phyloP scores from a whole-genome alignment of 2,888 invertebrate species.

The Oligia latruncula region DNA sequence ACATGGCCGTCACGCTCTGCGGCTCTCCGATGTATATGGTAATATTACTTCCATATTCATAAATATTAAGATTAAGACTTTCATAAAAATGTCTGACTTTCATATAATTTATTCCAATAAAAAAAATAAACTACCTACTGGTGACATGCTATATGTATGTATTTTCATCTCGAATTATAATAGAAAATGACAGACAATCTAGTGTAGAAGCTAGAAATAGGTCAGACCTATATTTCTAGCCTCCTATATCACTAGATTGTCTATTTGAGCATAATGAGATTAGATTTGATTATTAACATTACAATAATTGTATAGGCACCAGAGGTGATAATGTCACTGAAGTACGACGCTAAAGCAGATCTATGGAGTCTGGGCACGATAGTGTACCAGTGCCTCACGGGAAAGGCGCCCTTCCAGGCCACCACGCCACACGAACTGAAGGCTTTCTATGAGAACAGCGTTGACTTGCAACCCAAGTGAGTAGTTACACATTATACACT shows the following conservation, averaged over 20 bases:
- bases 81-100: conserved; percentile 3
- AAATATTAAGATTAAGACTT: conserved; percentile 9
- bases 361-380: conserved; percentile 99
- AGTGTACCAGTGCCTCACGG: conserved; percentile 99
- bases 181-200: conserved; percentile 1
- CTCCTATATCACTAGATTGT: background rate
- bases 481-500: conserved; percentile 70
- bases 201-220: background rate
- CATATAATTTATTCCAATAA: background rate
- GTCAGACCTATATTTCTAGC: background rate
- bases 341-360: conserved; percentile 99
- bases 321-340: conserved; percentile 99
- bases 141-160: background rate
- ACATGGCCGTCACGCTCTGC: conserved; percentile 99
- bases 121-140: too few species aligned
- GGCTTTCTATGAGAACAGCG: conserved; percentile 98
- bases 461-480: conserved; percentile 96
- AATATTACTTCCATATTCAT: conserved; percentile 69
- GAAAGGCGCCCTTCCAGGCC: conserved; percentile 99
- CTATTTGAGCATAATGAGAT: conserved; percentile 2
- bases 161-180: conserved; percentile 4
- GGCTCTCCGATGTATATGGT: conserved; percentile 99
- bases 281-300: background rate
- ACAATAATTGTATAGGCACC: conserved; percentile 92
- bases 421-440: conserved; percentile 99